These are phyloP conservation scores for Cinclus cinclus DNA, from an alignment of 2,113 vertebrate species.

Conservation along the genomic window DNA sequence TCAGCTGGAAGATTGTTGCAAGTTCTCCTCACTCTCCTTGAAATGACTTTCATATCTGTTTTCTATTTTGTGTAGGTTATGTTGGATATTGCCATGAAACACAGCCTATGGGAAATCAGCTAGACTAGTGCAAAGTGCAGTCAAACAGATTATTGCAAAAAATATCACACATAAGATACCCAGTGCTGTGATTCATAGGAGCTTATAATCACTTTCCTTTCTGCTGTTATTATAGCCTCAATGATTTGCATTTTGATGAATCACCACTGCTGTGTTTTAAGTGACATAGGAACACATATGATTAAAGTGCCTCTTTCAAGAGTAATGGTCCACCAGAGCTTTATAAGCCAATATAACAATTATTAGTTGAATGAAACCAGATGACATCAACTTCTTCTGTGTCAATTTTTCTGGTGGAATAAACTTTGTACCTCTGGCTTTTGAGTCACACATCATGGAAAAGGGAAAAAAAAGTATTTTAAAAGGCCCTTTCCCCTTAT, in stretches of 20 bases:
- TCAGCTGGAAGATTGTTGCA: background rate
- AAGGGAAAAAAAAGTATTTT: background rate
- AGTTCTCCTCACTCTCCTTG: background rate
- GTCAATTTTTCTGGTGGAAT: background rate
- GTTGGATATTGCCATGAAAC: constrained; percentile 27
- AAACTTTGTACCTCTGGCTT: background rate
- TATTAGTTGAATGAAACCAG: background rate
- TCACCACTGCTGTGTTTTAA: background rate
- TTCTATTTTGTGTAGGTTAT: constrained; percentile 23
- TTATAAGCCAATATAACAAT: background rate
- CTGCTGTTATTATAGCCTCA: background rate
- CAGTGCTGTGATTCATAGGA: background rate
- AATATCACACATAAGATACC: background rate
- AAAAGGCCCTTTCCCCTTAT: background rate
- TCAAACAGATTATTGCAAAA: constrained; percentile 40
- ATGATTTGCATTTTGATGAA: constrained; percentile 27
- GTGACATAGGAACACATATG: background rate
- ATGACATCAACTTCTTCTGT: background rate
- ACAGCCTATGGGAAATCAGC: constrained; percentile 54
- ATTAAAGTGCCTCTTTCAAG: background rate
- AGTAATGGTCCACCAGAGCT: background rate
- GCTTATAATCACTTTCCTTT: background rate
- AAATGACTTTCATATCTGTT: constrained; percentile 28
- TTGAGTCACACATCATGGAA: background rate
- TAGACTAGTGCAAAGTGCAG: constrained; percentile 24